Base-by-base conservation (phyloP, 2,888 invertebrate species). In the Himalopsyche kuldschensis region DNA sequence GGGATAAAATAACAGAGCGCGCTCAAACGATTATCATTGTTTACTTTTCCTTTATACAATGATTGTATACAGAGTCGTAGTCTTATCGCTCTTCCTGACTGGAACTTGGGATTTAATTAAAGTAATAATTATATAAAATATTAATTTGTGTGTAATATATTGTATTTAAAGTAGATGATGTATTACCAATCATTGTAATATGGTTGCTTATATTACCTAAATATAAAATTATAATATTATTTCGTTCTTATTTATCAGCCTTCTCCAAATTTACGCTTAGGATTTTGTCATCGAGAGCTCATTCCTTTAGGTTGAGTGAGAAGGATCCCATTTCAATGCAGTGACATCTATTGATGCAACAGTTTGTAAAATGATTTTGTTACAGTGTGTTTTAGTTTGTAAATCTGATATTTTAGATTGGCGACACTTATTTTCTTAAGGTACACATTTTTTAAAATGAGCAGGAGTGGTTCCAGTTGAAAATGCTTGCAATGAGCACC, bases 121-220 rank as follows among this genome's bases (percentile, higher is more conserved):
- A 80, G 75, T 78, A 79, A 79, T 79, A 69, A 83, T 85, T 81
- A 79, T 84, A 84, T 79, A 46, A 81, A 85, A 83, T 80, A 83
- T 81, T 84, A 79, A 82, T 80, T 82, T 85, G 85, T 85, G 85
- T 85, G 85, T 85, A 85, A 82, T 85, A 85, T 85, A 85, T 85
- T 85, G 85, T 85, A 85, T 85, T 85, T 85, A 85, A 85, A 82
- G 84, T 85, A 85, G 85, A 85, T 81, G 84, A 84, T 85, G 85
- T 85, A 84, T 85, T 84, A 79, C 83, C 82, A 81, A 84, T 84
- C 85, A 85, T 85, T 85, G 84, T 85, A 85, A 85, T 78, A 85
- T 85, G 85, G 82, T 84, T 85, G 85, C 82, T 85, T 84, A 84
- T 85, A 85, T 85, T 84, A 85, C 83, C 84, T 85, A 84, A 84